Percentiles rank a stretch among this genome's conserved stretches.
Evolutionary conservation across 1,140 invertebrate genomes (phyloP).

Genomic region (Ceratina japonica): DNA sequence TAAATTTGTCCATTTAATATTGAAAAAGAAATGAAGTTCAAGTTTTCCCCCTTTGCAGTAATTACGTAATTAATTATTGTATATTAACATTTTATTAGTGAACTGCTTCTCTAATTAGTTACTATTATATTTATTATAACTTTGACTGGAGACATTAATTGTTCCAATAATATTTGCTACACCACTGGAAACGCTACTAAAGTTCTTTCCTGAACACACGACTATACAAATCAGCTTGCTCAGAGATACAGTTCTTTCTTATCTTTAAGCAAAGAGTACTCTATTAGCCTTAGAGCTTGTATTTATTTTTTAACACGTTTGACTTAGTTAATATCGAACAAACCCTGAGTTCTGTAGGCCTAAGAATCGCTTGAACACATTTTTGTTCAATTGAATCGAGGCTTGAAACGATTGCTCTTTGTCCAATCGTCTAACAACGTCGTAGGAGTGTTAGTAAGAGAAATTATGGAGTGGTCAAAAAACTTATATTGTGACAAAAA

Average conservation of each 20-base stretch:
- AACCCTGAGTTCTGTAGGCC: background rate
- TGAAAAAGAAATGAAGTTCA: background rate
- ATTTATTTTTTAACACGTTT: background rate
- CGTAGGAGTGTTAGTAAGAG: too few relatives aligned
- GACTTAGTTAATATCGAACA: background rate
- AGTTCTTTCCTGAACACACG: background rate
- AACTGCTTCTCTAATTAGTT: background rate
- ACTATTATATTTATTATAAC: too few relatives aligned
- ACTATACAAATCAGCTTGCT: background rate
- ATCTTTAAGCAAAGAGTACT: constrained; percentile 20
- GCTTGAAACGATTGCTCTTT: too few relatives aligned
- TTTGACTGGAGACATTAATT: background rate
- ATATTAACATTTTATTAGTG: too few relatives aligned
- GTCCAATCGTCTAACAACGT: too few relatives aligned
- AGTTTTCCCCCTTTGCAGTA: too few relatives aligned
- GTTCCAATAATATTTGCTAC: too few relatives aligned
- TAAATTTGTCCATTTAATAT: background rate
- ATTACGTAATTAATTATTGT: too few relatives aligned
- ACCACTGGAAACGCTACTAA: background rate
- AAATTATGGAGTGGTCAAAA: too few relatives aligned
- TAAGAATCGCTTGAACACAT: too few relatives aligned
- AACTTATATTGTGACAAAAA: too few relatives aligned
- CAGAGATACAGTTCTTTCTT: constrained; percentile 6
- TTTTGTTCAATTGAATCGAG: too few relatives aligned
- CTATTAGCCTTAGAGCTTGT: background rate